phyloP scores from a whole-genome alignment of 2,888 invertebrate genomes.

The Leptinotarsa tumamoca region DNA sequence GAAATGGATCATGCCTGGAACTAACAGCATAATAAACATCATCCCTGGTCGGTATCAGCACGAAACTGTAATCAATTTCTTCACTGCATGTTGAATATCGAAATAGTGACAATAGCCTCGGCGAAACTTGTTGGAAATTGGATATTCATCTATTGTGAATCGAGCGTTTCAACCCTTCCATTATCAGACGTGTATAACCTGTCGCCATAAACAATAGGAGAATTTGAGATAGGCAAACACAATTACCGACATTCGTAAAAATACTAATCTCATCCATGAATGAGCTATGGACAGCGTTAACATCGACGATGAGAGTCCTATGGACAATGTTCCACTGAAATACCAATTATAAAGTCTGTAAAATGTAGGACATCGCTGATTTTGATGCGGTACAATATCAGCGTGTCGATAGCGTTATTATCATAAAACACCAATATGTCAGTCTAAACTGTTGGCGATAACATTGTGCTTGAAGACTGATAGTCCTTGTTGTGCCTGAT shows the following conservation, averaged over 20 bases:
- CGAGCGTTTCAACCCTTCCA: slow-evolving; percentile 54
- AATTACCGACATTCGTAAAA: slow-evolving; percentile 64
- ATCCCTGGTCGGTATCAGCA: slow-evolving; percentile 4
- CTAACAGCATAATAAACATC: slow-evolving; percentile 9
- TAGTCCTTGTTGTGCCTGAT: no score
- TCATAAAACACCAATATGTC: slow-evolving; percentile 37
- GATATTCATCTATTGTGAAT: slow-evolving; percentile 57
- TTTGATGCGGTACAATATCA: slow-evolving; percentile 45
- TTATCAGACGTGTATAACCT: slow-evolving; percentile 60
- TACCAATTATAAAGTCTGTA: slow-evolving; percentile 63
- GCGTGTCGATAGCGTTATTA: slow-evolving; percentile 34
- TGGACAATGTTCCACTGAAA: slow-evolving; percentile 56
- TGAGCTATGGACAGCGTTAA: slow-evolving; percentile 52
- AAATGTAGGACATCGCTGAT: slow-evolving; percentile 61
- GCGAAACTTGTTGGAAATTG: slow-evolving; percentile 53
- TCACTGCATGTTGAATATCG: slow-evolving; percentile 40
- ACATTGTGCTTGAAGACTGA: no score
- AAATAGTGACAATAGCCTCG: slow-evolving; percentile 51
- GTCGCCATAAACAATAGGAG: slow-evolving; percentile 60
- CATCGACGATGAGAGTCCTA: slow-evolving; percentile 57
- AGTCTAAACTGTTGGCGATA: no score
- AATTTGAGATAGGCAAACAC: slow-evolving; percentile 63
- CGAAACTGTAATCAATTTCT: slow-evolving; percentile 41
- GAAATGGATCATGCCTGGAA: neutral
- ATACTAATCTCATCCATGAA: slow-evolving; percentile 60